Evolutionary conservation across 2,797 vertebrate genomes (phyloP), one percentile per base, ranked within the genome.

Genomic region (Sebastes aleutianus): DNA sequence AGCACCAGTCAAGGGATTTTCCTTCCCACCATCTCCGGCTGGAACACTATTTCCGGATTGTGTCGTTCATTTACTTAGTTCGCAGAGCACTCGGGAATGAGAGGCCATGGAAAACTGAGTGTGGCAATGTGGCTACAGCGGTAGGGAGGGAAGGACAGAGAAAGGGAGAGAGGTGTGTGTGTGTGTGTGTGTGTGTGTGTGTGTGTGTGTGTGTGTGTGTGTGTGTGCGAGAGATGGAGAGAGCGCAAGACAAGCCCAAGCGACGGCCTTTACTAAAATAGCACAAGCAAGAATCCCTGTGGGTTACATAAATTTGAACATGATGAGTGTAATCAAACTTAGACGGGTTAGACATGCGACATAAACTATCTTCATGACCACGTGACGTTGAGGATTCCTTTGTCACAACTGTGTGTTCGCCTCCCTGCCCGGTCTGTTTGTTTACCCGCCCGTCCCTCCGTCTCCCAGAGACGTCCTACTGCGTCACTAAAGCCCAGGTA

Each of bases 21-120:
- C 92, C 93, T 92, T 91, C 90, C 90, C 92, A 91, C 93, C 90
- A 86, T 92, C 89, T 92, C 90, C 88, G 87, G 82, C 84, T 91
- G 88, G 87, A 92, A 88, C 86, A 88, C 93, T 92, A 93, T 95
- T 94, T 93, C 93, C 93, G 92, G 92, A 94, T 95, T 91, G 89
- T 93, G 93, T 93, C 90, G 87, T 90, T 92, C 92, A 82, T 92
- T 93, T 92, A 87, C 90, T 93, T 84, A 89, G 88, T 91, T 92
- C 62, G 85, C 90, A 86, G 85, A 88, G 87, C 79, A 78, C 85
- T 89, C 76, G 82, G 88, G 92, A 94, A 94, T 92, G 90, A 91
- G 91, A 93, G 89, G 92, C 91, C 92, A 91, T 90, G 93, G 93
- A 94, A 94, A 93, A 94, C 84, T 89, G 85, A 93, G 88, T 89